phyloP scores from a whole-genome alignment of 2,797 vertebrate genomes.

The Labroides dimidiatus region DNA sequence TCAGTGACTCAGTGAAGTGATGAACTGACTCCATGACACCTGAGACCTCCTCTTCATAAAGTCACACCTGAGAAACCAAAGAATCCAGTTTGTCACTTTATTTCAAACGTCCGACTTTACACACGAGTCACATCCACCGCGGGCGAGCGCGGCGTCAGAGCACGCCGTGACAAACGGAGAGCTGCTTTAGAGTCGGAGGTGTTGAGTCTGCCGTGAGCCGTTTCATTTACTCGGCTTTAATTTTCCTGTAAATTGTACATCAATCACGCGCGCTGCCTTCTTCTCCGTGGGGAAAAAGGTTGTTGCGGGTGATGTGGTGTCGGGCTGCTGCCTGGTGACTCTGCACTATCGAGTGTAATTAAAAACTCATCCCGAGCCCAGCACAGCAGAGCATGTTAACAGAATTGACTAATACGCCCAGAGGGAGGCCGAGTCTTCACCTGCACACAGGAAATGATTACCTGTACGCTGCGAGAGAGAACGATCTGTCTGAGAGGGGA shows the following conservation, averaged over 20 bases:
- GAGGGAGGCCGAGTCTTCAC: constrained; percentile 36
- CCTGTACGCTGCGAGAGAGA: background rate
- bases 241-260: constrained; percentile 28
- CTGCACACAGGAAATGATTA: constrained; percentile 11
- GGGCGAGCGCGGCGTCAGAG: background rate
- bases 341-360: constrained; percentile 60
- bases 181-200: constrained; percentile 14
- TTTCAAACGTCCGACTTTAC: background rate
- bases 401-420: constrained; percentile 53
- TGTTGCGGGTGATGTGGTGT: constrained; percentile 23
- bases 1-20: constrained; percentile 21
- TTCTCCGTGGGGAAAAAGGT: constrained; percentile 20
- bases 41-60: background rate
- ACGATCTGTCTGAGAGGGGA: background rate
- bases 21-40: constrained; percentile 7
- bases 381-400: constrained; percentile 54
- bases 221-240: constrained; percentile 32
- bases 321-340: constrained; percentile 27
- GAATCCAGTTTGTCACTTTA: too few species aligned
- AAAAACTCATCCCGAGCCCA: constrained; percentile 59
- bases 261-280: constrained; percentile 12
- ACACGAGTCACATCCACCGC: background rate
- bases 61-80: background rate
- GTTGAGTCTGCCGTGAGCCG: constrained; percentile 9
- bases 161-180: background rate